Evolutionary conservation across 2,797 vertebrate genomes (phyloP).

Genomic region (Paratrypauchen microcephalus): DNA sequence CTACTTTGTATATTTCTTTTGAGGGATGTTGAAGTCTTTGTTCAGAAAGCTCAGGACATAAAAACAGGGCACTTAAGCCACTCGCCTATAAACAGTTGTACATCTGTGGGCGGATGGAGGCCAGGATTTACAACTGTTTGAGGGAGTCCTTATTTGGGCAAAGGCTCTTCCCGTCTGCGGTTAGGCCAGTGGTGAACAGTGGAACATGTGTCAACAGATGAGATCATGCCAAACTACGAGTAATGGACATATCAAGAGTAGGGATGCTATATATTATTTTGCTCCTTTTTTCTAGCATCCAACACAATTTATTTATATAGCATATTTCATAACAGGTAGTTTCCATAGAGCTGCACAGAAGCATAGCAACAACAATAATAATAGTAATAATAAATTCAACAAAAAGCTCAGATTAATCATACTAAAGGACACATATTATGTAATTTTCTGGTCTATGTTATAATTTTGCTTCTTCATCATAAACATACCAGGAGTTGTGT

Average conservation of each 20-base stretch:
- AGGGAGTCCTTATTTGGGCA: conserved; percentile 50
- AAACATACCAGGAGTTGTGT: too few relatives aligned
- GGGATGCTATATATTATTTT: too few relatives aligned
- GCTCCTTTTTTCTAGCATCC: too few relatives aligned
- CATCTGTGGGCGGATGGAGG: conserved; percentile 12
- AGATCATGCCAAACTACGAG: background rate
- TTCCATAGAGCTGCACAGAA: too few relatives aligned
- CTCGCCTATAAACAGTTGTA: conserved; percentile 19
- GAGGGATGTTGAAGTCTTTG: conserved; percentile 9
- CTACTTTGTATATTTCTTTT: background rate
- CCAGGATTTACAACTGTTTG: conserved; percentile 1
- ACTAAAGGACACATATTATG: too few relatives aligned
- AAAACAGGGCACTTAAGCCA: conserved; percentile 31
- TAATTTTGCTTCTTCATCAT: too few relatives aligned
- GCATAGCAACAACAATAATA: too few relatives aligned
- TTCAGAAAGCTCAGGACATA: conserved; percentile 16
- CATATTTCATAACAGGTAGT: too few relatives aligned
- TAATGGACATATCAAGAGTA: background rate
- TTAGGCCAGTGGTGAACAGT: conserved; percentile 5
- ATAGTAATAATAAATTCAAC: too few relatives aligned
- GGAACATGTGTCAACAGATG: conserved; percentile 4
- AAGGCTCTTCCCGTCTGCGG: conserved; percentile 9
- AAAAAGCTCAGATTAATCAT: too few relatives aligned
- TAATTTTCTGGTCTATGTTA: too few relatives aligned
- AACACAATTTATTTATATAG: too few relatives aligned